These are phyloP conservation scores for Pholis gunnellus DNA, from an alignment of 2,113 vertebrate species.

Conservation along the genomic window DNA sequence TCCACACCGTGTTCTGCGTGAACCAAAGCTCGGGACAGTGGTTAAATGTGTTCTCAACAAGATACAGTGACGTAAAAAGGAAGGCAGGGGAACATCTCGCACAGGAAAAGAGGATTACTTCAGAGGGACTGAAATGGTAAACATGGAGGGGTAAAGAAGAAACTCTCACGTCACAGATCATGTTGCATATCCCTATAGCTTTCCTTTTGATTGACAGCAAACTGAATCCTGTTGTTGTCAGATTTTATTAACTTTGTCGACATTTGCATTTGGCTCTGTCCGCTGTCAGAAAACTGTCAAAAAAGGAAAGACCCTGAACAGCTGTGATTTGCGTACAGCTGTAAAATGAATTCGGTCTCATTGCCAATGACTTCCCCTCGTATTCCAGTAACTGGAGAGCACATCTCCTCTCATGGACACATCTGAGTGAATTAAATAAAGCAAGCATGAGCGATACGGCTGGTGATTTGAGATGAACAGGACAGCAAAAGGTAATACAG, in stretches of 20 bases:
- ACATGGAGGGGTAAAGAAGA: not conserved
- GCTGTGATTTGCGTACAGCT: not conserved
- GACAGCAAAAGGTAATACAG: not conserved
- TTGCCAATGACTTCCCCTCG: not conserved
- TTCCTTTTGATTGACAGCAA: not conserved
- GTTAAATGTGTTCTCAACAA: conserved; percentile 13
- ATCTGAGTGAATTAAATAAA: not conserved
- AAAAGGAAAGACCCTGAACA: not conserved
- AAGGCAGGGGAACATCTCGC: not conserved
- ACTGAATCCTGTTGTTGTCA: not conserved
- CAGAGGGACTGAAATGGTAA: conserved; percentile 15
- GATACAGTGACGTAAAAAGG: not conserved
- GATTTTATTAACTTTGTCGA: not conserved
- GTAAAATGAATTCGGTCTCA: not conserved
- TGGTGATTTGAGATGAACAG: not conserved
- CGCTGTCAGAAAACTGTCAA: not conserved
- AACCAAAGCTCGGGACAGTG: conserved; percentile 1
- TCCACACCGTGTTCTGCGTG: not conserved
- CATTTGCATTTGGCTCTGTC: not conserved
- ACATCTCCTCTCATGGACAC: not conserved
- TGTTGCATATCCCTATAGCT: not conserved
- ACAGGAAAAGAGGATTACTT: conserved; percentile 3
- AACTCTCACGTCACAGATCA: not conserved
- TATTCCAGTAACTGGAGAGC: not conserved
- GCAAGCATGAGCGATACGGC: not conserved